Conservation (phyloP, 92 coral and sea anemone species). For the Paragorgia papillata region DNA sequence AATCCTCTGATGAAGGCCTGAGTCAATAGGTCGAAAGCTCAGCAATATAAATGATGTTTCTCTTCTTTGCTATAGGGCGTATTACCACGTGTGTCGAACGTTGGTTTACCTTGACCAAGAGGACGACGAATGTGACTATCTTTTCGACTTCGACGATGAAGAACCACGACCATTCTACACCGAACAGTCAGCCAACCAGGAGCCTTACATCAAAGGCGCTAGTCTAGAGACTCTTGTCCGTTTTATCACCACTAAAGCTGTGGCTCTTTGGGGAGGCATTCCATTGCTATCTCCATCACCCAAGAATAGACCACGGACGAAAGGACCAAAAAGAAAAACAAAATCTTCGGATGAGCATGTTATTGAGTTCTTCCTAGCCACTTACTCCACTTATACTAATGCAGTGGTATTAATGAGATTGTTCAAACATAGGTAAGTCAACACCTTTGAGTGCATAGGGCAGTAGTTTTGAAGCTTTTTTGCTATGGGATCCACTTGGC, state of each 20-base stretch:
- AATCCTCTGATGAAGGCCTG: too few species aligned
- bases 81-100: conserved; percentile 92
- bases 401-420: conserved; percentile 75
- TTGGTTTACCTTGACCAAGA: conserved; percentile 73
- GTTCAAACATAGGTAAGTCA: conserved; percentile 72
- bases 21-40: too few species aligned
- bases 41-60: too few species aligned
- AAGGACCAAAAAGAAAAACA: conserved; percentile 55
- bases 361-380: conserved; percentile 82
- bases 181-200: conserved; percentile 11
- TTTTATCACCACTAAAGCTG: conserved; percentile 76
- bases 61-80: conserved; percentile 62
- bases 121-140: conserved; percentile 75
- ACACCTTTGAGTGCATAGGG: too few species aligned
- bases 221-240: conserved; percentile 78
- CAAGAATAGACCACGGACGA: conserved; percentile 61
- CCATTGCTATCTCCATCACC: conserved; percentile 73
- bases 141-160: conserved; percentile 54
- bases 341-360: conserved; percentile 83
- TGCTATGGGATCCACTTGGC: too few species aligned
- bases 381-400: conserved; percentile 80
- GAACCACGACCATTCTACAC: conserved; percentile 27
- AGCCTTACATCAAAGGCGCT: conserved; percentile 68
- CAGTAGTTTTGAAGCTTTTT: neutral
- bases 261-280: conserved; percentile 90